Conservation (phyloP, 2,888 invertebrate genomes). For the Chalcis sispes region DNA sequence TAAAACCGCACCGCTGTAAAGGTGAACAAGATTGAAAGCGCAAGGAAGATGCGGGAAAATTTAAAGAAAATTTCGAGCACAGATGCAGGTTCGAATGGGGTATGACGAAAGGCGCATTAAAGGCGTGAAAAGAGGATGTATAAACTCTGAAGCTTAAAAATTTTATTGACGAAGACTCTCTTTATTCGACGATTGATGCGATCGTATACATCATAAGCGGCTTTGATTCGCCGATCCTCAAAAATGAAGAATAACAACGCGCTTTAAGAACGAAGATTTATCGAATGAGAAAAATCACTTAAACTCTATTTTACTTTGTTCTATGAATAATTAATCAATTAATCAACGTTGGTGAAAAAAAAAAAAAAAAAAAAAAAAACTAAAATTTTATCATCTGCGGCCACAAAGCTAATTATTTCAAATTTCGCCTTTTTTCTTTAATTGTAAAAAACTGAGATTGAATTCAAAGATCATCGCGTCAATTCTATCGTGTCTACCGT, state of each 20-base stretch:
- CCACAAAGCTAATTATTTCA: not conserved
- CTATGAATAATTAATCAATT: no score
- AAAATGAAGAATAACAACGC: no score
- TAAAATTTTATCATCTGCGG: not conserved
- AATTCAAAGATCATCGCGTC: not conserved
- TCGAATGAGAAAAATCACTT: no score
- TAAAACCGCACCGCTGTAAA: constrained; percentile 30
- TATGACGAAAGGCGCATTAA: constrained; percentile 21
- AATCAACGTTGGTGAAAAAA: no score
- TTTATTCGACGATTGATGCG: constrained; percentile 15
- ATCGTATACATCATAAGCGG: no score
- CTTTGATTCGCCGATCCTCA: not conserved
- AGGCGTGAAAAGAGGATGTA: constrained; percentile 20
- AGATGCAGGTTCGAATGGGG: constrained; percentile 11
- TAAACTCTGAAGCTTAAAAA: not conserved
- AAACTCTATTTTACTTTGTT: no score
- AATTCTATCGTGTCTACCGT: not conserved
- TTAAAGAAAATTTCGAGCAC: not conserved
- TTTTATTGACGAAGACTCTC: constrained; percentile 1
- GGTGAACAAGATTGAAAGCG: constrained; percentile 32
- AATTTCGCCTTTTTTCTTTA: not conserved
- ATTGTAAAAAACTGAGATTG: constrained; percentile 6
- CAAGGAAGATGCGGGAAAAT: constrained; percentile 16
- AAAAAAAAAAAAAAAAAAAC: no score
- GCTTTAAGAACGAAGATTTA: no score